Base-by-base conservation (phyloP, 2,888 invertebrate genomes). In the Heliconius ethilla region DNA sequence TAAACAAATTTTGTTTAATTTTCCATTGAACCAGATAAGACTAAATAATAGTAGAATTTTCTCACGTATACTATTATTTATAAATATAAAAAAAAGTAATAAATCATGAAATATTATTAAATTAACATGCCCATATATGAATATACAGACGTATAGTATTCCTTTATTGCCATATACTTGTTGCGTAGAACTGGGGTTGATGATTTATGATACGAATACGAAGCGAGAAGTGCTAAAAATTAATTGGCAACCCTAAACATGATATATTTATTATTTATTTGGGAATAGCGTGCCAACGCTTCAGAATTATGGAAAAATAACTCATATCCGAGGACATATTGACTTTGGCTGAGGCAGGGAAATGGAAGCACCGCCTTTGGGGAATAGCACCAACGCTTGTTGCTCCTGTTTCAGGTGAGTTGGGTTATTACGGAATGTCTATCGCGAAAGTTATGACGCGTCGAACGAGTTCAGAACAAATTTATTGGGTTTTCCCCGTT, bases 251-350 rank as follows among this genome's bases (percentile, higher is more conserved):
- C 73, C 73, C 73, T 74, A 74, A 74, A 37, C 63, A 86, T 90
- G 92, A 91, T 89, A 88, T 91, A 94, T 94, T 93, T 94, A 94
- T 94, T 94, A 94, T 93, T 93, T 94, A 93, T 94, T 93, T 92
- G 93, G 92, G 92, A 93, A 92, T 93, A 89, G 87, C 87, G 82
- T 83, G 83, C 81, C 83, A 80, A 77, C 75, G 81, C 81, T 85
- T 84, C 87, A 86, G 91, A 90, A 91, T 91, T 92, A 92, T 91
- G 92, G 91, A 91, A 91, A 92, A 92, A 93, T 92, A 93, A 93
- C 92, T 93, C 92, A 93, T 93, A 89, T 89, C 89, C 88, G 83
- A 87, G 90, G 90, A 91, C 91, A 90, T 93, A 93, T 93, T 92
- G 93, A 92, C 92, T 92, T 90, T 88, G 86, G 85, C 83, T 84